Evolutionary conservation across 2,888 invertebrate genomes (phyloP).

Genomic region (Norana najaformis): DNA sequence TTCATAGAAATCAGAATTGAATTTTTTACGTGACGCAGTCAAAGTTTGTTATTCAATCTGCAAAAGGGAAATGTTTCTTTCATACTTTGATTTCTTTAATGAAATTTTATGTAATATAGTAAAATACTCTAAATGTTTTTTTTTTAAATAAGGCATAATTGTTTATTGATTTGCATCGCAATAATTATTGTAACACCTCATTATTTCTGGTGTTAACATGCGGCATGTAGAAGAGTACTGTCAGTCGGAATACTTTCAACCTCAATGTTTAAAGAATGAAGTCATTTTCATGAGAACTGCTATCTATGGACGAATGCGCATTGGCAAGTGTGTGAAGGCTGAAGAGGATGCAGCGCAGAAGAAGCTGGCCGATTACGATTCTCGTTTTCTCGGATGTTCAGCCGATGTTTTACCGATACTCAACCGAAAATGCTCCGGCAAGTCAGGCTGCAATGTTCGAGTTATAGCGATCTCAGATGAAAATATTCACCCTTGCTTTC

Average conservation of each 20-base stretch:
- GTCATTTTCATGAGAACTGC: slow-evolving; percentile 25
- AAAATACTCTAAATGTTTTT: no score
- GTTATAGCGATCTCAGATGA: neutral
- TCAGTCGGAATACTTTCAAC: slow-evolving; percentile 26
- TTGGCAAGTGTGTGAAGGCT: slow-evolving; percentile 27
- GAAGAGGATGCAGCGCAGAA: slow-evolving; percentile 24
- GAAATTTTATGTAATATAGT: no score
- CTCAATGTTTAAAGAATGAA: neutral
- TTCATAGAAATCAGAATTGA: no score
- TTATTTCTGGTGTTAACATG: neutral
- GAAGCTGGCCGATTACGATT: neutral
- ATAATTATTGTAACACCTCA: no score
- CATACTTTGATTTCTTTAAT: no score
- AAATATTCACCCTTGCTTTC: slow-evolving; percentile 19
- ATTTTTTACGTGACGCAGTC: no score
- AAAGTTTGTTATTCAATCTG: no score
- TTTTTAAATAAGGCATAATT: no score
- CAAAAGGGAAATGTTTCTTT: no score
- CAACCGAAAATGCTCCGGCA: slow-evolving; percentile 32
- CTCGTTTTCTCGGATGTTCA: slow-evolving; percentile 30
- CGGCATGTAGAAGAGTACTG: slow-evolving; percentile 9
- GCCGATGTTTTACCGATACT: slow-evolving; percentile 28
- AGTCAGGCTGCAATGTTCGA: slow-evolving; percentile 19
- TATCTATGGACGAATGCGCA: slow-evolving; percentile 27
- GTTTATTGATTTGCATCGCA: neutral